Conservation (phyloP, 1,140 invertebrate species). For the Hesperophylax magnus region DNA sequence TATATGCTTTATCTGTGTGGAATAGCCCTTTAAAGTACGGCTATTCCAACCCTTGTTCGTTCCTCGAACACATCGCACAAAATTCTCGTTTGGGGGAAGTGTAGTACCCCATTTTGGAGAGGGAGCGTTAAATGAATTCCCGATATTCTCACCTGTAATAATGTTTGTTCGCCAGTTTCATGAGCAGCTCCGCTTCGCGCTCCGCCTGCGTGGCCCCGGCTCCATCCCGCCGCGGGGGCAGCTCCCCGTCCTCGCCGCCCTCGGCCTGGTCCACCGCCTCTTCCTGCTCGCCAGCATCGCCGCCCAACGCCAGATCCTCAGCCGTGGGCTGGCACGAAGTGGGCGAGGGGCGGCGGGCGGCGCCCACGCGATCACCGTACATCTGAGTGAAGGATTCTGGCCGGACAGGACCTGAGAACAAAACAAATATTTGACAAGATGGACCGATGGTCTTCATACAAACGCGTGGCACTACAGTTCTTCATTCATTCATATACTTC, state of each 20-base stretch:
- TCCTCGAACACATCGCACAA: no score
- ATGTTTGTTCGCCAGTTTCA: conserved; percentile 54
- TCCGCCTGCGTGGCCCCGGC: conserved; percentile 10
- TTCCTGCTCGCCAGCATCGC: background rate
- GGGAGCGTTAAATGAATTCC: no score
- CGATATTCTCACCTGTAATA: conserved; percentile 56
- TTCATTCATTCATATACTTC: no score
- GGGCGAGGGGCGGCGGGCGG: conserved; percentile 5
- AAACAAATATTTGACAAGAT: background rate
- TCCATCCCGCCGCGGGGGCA: background rate
- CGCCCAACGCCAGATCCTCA: conserved; percentile 24
- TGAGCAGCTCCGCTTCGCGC: conserved; percentile 50
- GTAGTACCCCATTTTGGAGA: no score
- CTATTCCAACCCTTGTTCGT: no score
- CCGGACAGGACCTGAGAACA: conserved; percentile 49
- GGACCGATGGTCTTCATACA: no score
- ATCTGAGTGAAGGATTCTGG: conserved; percentile 54
- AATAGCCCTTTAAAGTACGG: no score
- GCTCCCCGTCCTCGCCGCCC: conserved; percentile 3
- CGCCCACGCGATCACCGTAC: conserved; percentile 31
- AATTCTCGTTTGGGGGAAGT: no score
- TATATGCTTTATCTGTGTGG: no score
- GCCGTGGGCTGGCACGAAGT: conserved; percentile 52
- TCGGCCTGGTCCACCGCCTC: conserved; percentile 26
- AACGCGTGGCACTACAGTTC: no score